Percentiles rank a stretch among this genome's conserved stretches.
Conservation (phyloP, 2,888 invertebrate species). For the Cabera pusaria region DNA sequence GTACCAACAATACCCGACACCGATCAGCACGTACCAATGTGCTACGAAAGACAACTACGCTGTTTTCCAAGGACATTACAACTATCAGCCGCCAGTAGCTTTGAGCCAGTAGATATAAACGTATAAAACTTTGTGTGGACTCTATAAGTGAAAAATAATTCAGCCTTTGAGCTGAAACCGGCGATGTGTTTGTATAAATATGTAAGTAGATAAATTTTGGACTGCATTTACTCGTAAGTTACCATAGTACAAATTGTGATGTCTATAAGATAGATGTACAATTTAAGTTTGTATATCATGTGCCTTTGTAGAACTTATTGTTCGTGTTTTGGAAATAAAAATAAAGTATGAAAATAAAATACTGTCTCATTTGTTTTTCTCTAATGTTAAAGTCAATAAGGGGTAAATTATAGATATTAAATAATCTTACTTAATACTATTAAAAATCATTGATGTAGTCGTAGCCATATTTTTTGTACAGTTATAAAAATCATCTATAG, state of each 20-base stretch:
- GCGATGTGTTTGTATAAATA: no score
- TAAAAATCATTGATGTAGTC: no score
- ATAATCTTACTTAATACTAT: no score
- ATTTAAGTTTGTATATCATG: slow-evolving; percentile 25
- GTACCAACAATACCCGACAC: slow-evolving; percentile 68
- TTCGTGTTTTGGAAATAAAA: slow-evolving; percentile 17
- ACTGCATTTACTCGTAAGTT: slow-evolving; percentile 47
- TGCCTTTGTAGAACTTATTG: slow-evolving; percentile 28
- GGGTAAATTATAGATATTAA: no score
- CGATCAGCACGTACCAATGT: slow-evolving; percentile 69
- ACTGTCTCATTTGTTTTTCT: slow-evolving; percentile 9
- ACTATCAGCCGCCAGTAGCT: slow-evolving; percentile 72
- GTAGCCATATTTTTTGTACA: neutral
- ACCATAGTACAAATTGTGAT: slow-evolving; percentile 57
- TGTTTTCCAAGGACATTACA: slow-evolving; percentile 78
- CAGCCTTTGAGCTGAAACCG: no score
- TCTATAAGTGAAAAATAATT: no score
- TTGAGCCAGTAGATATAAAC: slow-evolving; percentile 75
- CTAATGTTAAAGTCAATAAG: no score
- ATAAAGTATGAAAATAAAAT: slow-evolving; percentile 5
- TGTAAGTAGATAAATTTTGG: no score
- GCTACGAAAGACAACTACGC: slow-evolving; percentile 74
- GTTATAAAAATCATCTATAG: slow-evolving; percentile 2
- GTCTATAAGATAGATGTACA: slow-evolving; percentile 38
- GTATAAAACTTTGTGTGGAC: slow-evolving; percentile 11